A percentile compares a stretch with the other conserved stretches of the same genome.
These are phyloP conservation scores for Amyelois transitella DNA, from an alignment of 1,140 invertebrate genomes.

Conservation along the genomic window DNA sequence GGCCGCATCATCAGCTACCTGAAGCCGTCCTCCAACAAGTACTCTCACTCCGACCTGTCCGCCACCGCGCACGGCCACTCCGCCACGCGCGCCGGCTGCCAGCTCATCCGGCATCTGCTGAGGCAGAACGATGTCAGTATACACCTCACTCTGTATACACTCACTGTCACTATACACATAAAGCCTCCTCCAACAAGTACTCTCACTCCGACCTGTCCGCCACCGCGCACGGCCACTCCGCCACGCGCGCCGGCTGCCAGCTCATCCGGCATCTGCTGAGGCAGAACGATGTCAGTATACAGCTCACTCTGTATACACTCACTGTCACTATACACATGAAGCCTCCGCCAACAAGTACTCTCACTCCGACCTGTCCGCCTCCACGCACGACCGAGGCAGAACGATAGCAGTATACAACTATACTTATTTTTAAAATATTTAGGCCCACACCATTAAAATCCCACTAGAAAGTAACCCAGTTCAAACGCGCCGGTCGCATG, in stretches of 20 bases:
- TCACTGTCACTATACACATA: conserved; percentile 91
- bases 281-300: conserved; percentile 55
- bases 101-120: conserved; percentile 55
- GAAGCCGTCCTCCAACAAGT: conserved; percentile 90
- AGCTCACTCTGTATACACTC: background rate
- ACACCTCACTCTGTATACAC: background rate
- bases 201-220: conserved; percentile 78
- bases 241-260: conserved; percentile 57
- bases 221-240: conserved; percentile 49
- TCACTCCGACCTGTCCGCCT: conserved; percentile 76
- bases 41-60: conserved; percentile 80
- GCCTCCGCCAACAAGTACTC: conserved; percentile 91
- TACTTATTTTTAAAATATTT: too few species aligned
- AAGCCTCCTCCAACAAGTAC: conserved; percentile 92
- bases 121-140: conserved; percentile 55
- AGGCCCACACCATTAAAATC: too few species aligned
- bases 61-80: conserved; percentile 51
- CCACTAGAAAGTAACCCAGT: too few species aligned
- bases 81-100: conserved; percentile 55
- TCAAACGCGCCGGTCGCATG: too few species aligned
- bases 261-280: conserved; percentile 34
- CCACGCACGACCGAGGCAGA: conserved; percentile 47
- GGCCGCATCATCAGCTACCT: conserved; percentile 89
- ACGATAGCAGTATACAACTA: conserved; percentile 46
- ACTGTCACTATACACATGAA: conserved; percentile 26